phyloP scores from a whole-genome alignment of 2,113 vertebrate genomes.

The Todiramphus saurophagus region DNA sequence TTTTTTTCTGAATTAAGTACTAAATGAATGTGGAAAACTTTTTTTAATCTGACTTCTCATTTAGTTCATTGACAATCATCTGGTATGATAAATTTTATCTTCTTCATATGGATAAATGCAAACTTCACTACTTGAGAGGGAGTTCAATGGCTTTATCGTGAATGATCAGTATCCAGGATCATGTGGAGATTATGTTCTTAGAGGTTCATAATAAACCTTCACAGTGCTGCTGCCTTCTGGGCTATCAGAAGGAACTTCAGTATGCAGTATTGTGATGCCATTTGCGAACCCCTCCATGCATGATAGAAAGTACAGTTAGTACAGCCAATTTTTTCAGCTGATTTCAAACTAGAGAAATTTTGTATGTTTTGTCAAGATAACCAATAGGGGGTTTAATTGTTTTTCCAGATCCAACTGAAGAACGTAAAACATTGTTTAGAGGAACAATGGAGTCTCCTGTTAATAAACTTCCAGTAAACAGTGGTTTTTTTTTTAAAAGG shows the following conservation, averaged over 20 bases:
- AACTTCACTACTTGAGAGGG: not conserved
- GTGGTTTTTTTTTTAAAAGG: not conserved
- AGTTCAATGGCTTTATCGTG: fast-evolving
- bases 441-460: not conserved
- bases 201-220: not conserved
- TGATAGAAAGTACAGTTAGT: not conserved
- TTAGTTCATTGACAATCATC: not conserved
- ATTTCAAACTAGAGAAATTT: not conserved
- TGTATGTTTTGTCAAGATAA: not conserved
- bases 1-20: not conserved
- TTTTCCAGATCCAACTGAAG: slow-evolving; percentile 3
- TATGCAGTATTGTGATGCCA: not conserved
- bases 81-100: not conserved
- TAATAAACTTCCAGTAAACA: not conserved
- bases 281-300: not conserved
- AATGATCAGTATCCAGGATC: not conserved
- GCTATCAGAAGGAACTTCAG: not conserved
- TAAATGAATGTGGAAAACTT: not conserved
- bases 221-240: not conserved
- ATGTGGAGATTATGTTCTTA: not conserved
- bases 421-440: not conserved
- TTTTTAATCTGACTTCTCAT: not conserved
- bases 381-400: not conserved
- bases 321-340: not conserved
- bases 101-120: not conserved